Evolutionary conservation across 2,888 invertebrate species (phyloP).

Genomic region (Orchesellides sinensis): DNA sequence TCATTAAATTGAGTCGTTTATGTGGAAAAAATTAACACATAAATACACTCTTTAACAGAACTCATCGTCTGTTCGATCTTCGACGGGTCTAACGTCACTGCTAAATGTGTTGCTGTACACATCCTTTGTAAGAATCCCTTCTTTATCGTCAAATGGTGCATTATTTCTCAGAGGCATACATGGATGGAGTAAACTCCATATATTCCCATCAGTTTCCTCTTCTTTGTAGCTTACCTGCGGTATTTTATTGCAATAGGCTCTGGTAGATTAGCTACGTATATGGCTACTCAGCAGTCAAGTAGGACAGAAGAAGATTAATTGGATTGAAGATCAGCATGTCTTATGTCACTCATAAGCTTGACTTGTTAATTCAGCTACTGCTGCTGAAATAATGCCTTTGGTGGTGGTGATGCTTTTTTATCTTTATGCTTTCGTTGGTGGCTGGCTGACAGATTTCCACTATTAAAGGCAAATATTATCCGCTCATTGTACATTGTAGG

Average conservation of each 20-base stretch:
- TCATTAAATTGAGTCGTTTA: conserved; percentile 64
- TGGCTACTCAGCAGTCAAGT: conserved; percentile 11
- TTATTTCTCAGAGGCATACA: too few species aligned
- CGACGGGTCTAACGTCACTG: too few species aligned
- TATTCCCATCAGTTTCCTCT: conserved; percentile 26
- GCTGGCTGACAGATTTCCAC: conserved; percentile 62
- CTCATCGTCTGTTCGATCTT: too few species aligned
- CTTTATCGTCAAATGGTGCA: too few species aligned
- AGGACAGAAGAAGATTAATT: conserved; percentile 42
- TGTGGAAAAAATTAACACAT: conserved; percentile 57
- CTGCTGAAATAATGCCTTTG: neutral
- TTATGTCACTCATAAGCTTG: conserved; percentile 27
- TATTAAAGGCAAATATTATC: conserved; percentile 49
- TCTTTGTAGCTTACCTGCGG: conserved; percentile 9
- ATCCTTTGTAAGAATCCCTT: too few species aligned
- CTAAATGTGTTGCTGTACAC: too few species aligned
- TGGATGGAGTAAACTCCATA: too few species aligned
- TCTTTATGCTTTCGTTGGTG: conserved; percentile 19
- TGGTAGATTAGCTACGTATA: too few species aligned
- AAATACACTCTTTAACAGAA: too few species aligned
- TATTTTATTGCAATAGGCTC: too few species aligned
- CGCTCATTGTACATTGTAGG: neutral
- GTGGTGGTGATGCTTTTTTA: conserved; percentile 10
- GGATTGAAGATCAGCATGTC: conserved; percentile 31
- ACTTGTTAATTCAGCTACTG: conserved; percentile 31